Base-by-base conservation (phyloP, 2,888 invertebrate genomes). In the Heliconius ethilla region DNA sequence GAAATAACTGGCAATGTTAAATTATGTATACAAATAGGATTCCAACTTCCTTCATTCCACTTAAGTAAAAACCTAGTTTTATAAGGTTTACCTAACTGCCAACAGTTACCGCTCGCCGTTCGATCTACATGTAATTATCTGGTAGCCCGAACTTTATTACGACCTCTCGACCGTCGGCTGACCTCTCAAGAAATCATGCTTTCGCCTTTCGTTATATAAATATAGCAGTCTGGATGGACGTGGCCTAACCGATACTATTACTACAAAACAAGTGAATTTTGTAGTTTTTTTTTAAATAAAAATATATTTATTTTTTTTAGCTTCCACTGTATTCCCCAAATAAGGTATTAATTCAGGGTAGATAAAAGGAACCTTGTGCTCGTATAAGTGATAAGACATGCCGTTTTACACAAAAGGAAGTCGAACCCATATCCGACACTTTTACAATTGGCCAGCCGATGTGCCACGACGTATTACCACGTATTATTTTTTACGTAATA, bases 81-180 rank as follows among this genome's bases (percentile, higher is more conserved):
- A 25, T 11, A 55, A 29, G 59, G 9, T 69, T 69, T 69, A 69
- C 69, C 25, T 25, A 69, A 7, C 7, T 33, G 33, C 13, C 11
- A 55, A 22, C 55, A 18, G 72, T 59, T 40, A 65, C 66, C 45
- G 70, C 37, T 76, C 45, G 27, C 67, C 25, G 25, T 40, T 74
- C 62, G 77, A 81, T 81, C 79, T 80, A 75, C 78, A 81, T 80
- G 76, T 77, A 82, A 83, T 83, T 82, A 83, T 79, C 80, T 80
- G 79, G 83, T 79, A 81, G 82, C 81, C 75, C 74, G 27, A 55
- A 63, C 29, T 70, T 72, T 55, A 76, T 37, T 63, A 55, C 76
- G 45, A 65, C 70, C 80, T 81, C 77, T 82, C 79, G 67, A 78
- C 76, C 78, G 51, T 74, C 82, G 51, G 51, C 51, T 51, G 83